Evolutionary conservation across 2,888 invertebrate species (phyloP).

Genomic region (Tyria jacobaeae): DNA sequence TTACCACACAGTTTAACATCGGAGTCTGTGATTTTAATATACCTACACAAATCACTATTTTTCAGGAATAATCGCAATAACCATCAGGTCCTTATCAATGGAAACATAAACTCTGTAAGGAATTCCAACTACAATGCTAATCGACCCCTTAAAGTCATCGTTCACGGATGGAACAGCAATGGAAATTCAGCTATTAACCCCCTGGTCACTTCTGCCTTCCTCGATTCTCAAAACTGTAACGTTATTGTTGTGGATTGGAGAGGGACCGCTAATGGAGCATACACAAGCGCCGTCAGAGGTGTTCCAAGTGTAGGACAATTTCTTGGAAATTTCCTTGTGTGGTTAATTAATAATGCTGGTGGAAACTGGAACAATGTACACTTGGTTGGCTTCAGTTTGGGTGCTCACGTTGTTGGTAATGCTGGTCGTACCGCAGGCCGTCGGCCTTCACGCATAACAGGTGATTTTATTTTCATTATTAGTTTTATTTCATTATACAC

Average conservation of each 20-base stretch:
- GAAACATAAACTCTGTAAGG: slow-evolving; percentile 57
- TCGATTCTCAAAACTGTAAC: slow-evolving; percentile 60
- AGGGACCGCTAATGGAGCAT: slow-evolving; percentile 50
- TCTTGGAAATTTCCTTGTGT: slow-evolving; percentile 65
- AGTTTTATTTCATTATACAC: neutral
- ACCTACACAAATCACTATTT: slow-evolving; percentile 10
- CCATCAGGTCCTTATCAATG: slow-evolving; percentile 57
- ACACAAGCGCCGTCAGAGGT: slow-evolving; percentile 51
- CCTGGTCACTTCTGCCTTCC: slow-evolving; percentile 60
- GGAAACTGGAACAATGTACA: slow-evolving; percentile 71
- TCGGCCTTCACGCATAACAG: slow-evolving; percentile 63
- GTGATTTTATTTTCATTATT: slow-evolving; percentile 45
- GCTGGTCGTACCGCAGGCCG: slow-evolving; percentile 62
- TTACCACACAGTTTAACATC: neutral
- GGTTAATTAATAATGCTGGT: slow-evolving; percentile 65
- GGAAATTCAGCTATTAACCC: slow-evolving; percentile 61
- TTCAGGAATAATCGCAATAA: slow-evolving; percentile 59
- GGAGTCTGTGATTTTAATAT: neutral
- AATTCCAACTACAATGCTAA: slow-evolving; percentile 61
- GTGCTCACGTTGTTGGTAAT: slow-evolving; percentile 72
- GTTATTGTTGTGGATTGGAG: slow-evolving; percentile 72
- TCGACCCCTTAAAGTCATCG: slow-evolving; percentile 62
- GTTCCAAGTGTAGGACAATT: slow-evolving; percentile 63
- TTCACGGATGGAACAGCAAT: slow-evolving; percentile 71
- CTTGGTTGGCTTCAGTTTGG: slow-evolving; percentile 74